Evolutionary conservation across 2,113 vertebrate genomes (phyloP), one percentile per base, ranked within the genome.

Genomic region (Entomyzon cyanotis): DNA sequence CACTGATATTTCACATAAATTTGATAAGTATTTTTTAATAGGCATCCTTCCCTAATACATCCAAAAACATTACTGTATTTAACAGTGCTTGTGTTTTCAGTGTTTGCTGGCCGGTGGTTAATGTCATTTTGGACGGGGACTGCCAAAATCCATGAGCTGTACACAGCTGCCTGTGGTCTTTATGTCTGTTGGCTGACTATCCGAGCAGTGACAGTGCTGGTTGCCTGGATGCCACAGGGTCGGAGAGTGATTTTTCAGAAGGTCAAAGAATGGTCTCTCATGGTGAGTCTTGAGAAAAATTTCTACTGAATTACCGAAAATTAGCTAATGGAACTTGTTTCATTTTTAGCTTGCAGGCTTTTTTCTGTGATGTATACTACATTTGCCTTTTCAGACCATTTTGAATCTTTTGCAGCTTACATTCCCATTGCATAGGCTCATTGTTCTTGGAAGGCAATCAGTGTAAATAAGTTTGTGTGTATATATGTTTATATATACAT

Each of bases 51-150:
- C 37, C 44, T 64, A 87, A 60, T 87, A 31, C 5, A n/a, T 59
- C 53, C 76, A 49, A 53, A 73, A 74, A 50, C 69, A 25, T 52
- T 44, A 8, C 73, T 90, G 67, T 90, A 73, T 93, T 91, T 87
- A 96, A 84, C 52, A 95, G 73, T 94, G 47, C 95, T 93, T 98
- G 64, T 97, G 16, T 96, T 97, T 97, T 86, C 96, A 99, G 99
- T 99, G 53, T 99, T 99, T 65, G 98, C 99, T 49, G 99, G 99
- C 23, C 99, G 99, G 67, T 99, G 99, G 99, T 93, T 99, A 76
- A 99, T 99, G 99, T 99, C 99, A 5, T 99, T 99, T 97, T 99
- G 99, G 99, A 99, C 99, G 22, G 99, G 99, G 79, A 99, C 97
- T 92, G 99, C 99, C 83, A 99, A 99, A 98, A 99, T 99, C 96